These are phyloP conservation scores for Pteronura brasiliensis DNA, from an alignment of 2,113 vertebrate species.

Conservation along the genomic window DNA sequence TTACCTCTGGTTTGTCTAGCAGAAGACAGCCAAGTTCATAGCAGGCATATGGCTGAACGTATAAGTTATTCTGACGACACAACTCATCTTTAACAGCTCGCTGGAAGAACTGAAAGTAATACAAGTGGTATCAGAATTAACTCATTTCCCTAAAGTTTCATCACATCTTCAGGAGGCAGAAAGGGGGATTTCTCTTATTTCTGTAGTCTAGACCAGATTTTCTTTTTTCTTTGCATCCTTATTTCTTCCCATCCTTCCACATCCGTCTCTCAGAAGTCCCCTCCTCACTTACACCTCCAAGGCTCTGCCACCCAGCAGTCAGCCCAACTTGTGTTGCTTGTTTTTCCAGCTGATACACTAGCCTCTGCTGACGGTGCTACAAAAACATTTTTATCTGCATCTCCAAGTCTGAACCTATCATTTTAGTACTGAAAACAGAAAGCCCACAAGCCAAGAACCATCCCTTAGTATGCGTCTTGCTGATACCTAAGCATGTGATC, in stretches of 20 bases:
- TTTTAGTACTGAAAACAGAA: slow-evolving; percentile 8
- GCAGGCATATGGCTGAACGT: slow-evolving; percentile 94
- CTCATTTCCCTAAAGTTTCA: background rate
- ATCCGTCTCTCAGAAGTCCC: background rate
- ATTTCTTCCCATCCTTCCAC: background rate
- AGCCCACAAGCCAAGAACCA: background rate
- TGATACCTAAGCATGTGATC: background rate
- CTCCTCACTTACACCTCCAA: background rate
- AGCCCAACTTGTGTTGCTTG: background rate
- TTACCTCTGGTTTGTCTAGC: slow-evolving; percentile 94
- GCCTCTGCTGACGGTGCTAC: background rate
- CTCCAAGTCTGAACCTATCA: background rate
- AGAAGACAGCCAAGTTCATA: slow-evolving; percentile 97
- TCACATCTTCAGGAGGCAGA: background rate
- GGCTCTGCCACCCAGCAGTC: no score
- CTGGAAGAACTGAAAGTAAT: slow-evolving; percentile 90
- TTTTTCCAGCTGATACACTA: background rate
- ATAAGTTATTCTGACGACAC: slow-evolving; percentile 91
- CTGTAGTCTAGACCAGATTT: background rate
- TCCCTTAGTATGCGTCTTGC: background rate
- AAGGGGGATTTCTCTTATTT: background rate
- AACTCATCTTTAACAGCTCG: slow-evolving; percentile 91
- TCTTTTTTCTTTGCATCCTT: background rate
- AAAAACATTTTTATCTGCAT: background rate
- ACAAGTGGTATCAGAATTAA: background rate